Evolutionary conservation across 1,140 invertebrate species (phyloP).

Genomic region (Galleria mellonella): DNA sequence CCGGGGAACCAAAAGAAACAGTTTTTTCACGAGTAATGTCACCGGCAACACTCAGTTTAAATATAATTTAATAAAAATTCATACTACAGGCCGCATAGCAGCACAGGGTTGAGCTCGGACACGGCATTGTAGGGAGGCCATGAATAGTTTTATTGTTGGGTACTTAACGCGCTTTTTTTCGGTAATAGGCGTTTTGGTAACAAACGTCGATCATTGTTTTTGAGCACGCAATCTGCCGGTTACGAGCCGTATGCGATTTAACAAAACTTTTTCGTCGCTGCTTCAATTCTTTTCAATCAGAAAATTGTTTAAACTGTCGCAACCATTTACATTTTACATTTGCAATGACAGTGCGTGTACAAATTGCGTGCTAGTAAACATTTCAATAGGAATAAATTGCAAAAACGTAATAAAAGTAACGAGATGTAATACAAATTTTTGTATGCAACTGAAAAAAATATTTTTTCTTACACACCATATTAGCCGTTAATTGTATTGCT

Average conservation of each 20-base stretch:
- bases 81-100: conserved; percentile 8
- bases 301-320: conserved; percentile 24
- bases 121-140: conserved; percentile 15
- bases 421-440: too few species aligned
- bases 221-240: conserved; percentile 46
- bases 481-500: too few species aligned
- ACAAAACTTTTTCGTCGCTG: conserved; percentile 26
- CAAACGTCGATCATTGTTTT: conserved; percentile 45
- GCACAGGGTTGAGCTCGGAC: conserved; percentile 7
- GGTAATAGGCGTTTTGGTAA: conserved; percentile 26
- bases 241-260: conserved; percentile 24
- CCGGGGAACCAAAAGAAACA: too few species aligned
- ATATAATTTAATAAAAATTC: too few species aligned
- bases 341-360: conserved; percentile 6
- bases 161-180: conserved; percentile 34
- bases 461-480: too few species aligned
- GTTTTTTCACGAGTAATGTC: too few species aligned
- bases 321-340: conserved; percentile 13
- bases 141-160: conserved; percentile 33
- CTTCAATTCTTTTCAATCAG: conserved; percentile 29
- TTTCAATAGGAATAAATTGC: too few species aligned
- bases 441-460: too few species aligned
- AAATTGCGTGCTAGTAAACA: not conserved
- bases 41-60: too few species aligned
- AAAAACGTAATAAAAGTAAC: too few species aligned